A percentile compares a stretch with the other conserved stretches of the same genome.
Conservation (phyloP, 2,888 invertebrate genomes). For the Ligdia adustata region DNA sequence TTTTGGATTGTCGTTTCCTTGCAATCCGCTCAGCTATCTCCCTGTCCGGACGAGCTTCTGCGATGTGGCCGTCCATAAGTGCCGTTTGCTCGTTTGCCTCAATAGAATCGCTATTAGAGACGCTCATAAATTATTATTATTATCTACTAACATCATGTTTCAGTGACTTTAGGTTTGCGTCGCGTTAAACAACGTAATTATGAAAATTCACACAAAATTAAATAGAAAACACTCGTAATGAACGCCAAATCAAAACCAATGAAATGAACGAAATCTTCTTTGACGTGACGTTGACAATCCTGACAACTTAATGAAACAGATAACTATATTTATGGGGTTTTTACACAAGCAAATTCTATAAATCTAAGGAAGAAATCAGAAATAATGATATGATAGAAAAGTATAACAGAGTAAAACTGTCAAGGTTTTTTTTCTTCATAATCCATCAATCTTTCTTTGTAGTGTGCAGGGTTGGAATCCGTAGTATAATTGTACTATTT, state of each 20-base stretch:
- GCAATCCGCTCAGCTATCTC: slow-evolving; percentile 80
- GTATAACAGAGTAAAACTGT: too few species aligned
- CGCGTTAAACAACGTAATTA: background rate
- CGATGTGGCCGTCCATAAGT: slow-evolving; percentile 94
- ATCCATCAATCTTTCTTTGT: too few species aligned
- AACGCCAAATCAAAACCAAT: slow-evolving; percentile 9
- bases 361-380: too few species aligned
- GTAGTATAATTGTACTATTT: too few species aligned
- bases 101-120: slow-evolving; percentile 79
- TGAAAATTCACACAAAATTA: slow-evolving; percentile 3
- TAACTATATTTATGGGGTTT: background rate
- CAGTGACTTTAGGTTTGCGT: background rate
- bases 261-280: slow-evolving; percentile 5
- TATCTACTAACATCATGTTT: slow-evolving; percentile 48
- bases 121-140: slow-evolving; percentile 70
- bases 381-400: too few species aligned
- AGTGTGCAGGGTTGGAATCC: too few species aligned
- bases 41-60: slow-evolving; percentile 85
- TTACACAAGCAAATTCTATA: too few species aligned
- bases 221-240: background rate
- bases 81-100: slow-evolving; percentile 89
- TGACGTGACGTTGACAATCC: background rate
- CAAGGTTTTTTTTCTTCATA: too few species aligned
- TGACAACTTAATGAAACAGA: background rate
- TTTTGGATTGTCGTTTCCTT: slow-evolving; percentile 82